Evolutionary conservation across 2,888 invertebrate species (phyloP), one percentile per base, ranked within the genome.

Genomic region (Vandiemenella viatica): DNA sequence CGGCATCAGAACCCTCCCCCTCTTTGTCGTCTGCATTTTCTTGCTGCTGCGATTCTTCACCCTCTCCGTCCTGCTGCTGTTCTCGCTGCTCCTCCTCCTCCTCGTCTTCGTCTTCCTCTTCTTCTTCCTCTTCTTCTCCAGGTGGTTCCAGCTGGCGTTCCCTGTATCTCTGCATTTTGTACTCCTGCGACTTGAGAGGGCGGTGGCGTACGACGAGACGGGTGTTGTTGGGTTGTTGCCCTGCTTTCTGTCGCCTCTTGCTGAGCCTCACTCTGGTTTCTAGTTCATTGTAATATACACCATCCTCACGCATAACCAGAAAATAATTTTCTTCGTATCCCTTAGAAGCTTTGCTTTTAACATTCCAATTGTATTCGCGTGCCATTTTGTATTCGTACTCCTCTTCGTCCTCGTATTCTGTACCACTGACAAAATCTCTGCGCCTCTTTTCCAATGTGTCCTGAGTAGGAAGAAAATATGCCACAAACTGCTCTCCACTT

Each of bases 331-430:
- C 96, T 66, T 96, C 95, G 60, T 93, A 95, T 32, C 92, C 91
- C 63, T 87, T 86, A 1, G 87, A 87, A 0, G 89, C 82, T 68
- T 96, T 96, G 66, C 92, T 96, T 67, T 97, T 96, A 17, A 97
- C 96, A 63, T 95, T 96, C 97, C 97, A 99, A 64, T 95, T 96
- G 66, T 98, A 99, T 64, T 98, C 97, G 54, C 98, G 76, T 0
- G 95, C 91, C 81, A 98, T 88, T 66, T 88, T 85, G 62, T 97
- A 98, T 59, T 97, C 95, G 61, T 98, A 98, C 48, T 88, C 87
- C 56, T 89, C 86, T 1, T 84, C 91, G 41, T 92, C 92, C 62
- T 82, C 79, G 63, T 90, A 93, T 0, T 87, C 80, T 16, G 86
- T 71, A 21, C 72, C 75, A 43, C 82, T 82, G 0, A 75, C 72